Evolutionary conservation across 2,888 invertebrate genomes (phyloP).

Genomic region (Yponomeuta evonymella): DNA sequence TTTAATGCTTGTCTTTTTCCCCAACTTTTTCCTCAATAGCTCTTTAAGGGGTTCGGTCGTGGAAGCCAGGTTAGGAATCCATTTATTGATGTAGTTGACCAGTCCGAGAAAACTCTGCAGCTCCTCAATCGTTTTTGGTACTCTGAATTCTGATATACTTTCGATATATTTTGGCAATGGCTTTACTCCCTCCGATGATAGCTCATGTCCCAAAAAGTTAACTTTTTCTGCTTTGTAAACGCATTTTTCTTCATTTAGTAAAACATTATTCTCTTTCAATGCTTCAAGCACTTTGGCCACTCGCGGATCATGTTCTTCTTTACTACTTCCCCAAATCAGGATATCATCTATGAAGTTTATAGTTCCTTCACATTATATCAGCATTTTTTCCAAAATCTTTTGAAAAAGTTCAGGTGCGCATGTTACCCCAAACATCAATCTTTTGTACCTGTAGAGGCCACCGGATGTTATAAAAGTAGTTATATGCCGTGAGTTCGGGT

Average conservation of each 20-base stretch:
- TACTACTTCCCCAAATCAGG: constrained; percentile 26
- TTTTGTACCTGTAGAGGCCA: constrained; percentile 42
- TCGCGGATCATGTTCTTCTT: constrained; percentile 13
- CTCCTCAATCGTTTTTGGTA: constrained; percentile 15
- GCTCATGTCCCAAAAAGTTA: constrained; percentile 17
- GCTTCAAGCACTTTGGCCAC: constrained; percentile 9
- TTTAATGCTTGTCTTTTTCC: constrained; percentile 8
- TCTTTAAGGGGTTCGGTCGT: constrained; percentile 25
- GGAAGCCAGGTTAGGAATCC: constrained; percentile 25
- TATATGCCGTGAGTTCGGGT: constrained; percentile 32
- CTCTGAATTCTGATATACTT: constrained; percentile 13
- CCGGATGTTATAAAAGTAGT: constrained; percentile 42
- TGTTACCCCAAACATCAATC: constrained; percentile 44
- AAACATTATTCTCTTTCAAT: constrained; percentile 12
- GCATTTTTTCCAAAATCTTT: constrained; percentile 38
- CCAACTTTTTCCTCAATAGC: constrained; percentile 11
- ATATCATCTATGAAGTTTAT: constrained; percentile 47
- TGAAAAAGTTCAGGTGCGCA: constrained; percentile 55
- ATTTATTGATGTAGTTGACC: constrained; percentile 17
- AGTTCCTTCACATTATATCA: constrained; percentile 35
- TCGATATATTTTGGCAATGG: constrained; percentile 17
- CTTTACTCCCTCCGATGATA: constrained; percentile 14
- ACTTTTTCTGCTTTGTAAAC: constrained; percentile 8
- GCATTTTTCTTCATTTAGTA: constrained; percentile 15
- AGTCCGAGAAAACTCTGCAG: constrained; percentile 19